A percentile compares a stretch with the other conserved stretches of the same genome.
These are phyloP conservation scores for Sphaeridia pumilis DNA, from an alignment of 2,888 invertebrate genomes.

Conservation along the genomic window DNA sequence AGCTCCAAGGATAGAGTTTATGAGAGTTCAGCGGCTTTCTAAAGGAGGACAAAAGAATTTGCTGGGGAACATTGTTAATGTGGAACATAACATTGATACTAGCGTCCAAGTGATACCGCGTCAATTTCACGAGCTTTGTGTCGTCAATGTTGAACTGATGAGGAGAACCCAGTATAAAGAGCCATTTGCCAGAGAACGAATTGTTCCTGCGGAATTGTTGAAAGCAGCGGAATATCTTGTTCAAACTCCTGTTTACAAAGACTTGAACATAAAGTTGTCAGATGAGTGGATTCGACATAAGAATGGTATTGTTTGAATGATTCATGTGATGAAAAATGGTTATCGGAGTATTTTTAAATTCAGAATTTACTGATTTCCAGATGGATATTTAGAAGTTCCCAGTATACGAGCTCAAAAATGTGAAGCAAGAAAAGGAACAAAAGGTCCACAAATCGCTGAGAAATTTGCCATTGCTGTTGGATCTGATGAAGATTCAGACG, in stretches of 20 bases:
- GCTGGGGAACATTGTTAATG: constrained; percentile 19
- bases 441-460: too few relatives aligned
- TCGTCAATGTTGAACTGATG: constrained; percentile 16
- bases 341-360: too few relatives aligned
- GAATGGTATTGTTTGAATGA: not conserved
- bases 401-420: too few relatives aligned
- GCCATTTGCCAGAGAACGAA: constrained; percentile 14
- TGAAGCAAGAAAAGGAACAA: too few relatives aligned
- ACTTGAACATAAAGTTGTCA: not conserved
- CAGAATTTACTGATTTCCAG: too few relatives aligned
- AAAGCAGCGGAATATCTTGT: constrained; percentile 20
- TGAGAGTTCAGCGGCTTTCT: constrained; percentile 14
- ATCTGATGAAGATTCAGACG: too few relatives aligned
- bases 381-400: too few relatives aligned
- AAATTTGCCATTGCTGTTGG: not conserved
- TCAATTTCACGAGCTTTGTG: not conserved
- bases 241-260: not conserved
- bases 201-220: constrained; percentile 12
- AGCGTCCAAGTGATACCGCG: constrained; percentile 17
- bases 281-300: not conserved
- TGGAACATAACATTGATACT: constrained; percentile 17
- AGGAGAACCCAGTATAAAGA: constrained; percentile 9
- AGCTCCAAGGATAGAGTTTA: too few relatives aligned
- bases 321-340: not conserved
- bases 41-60: constrained; percentile 10